Evolutionary conservation across 2,797 vertebrate genomes (phyloP), one percentile per base, ranked within the genome.

Genomic region (Decapterus maruadsi): DNA sequence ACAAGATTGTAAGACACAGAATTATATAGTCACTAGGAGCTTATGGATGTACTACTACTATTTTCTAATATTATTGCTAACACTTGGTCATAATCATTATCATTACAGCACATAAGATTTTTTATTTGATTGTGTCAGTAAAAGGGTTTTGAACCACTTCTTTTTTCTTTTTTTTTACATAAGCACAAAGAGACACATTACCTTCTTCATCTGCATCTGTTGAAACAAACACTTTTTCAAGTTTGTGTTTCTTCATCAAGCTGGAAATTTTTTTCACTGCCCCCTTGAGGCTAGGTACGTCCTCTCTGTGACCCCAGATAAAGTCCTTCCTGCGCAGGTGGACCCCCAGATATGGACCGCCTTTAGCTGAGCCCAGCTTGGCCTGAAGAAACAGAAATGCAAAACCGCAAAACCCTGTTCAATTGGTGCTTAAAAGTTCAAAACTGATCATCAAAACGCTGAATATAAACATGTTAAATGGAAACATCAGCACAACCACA

Each of bases 261-360:
- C 93, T 96, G 31, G 36, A 95, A 50, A 99, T 97, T 89, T 95
- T 97, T 91, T 95, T 94, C 20, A 93, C 97, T 0, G 97, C 97
- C 16, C 95, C 96, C 29, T 94, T 95, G n/a, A 99, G 95, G 80
- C 96, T 97, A 56, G 98, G 98, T 16, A 99, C 96, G 0, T 99
- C 98, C 43, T 97, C 96, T 89, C 97, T 93, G 93, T 99, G 98
- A 58, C 98, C 98, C 98, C 98, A 99, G 83, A 99, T 94, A 46
- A 99, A 99, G 88, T 99, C 98, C 77, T 96, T 99, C 56, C 98
- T 95, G 59, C 98, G 95, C 46, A 99, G 94, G 78, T 99, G 98
- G 29, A 97, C 97, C 0, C 92, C 97, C 1, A 99, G 93, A 83
- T 98, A 99, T 0, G 97, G 93, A 1, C 97, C 98, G 0, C 98